phyloP scores from a whole-genome alignment of 1,140 invertebrate species.

The Penaeus vannamei region DNA sequence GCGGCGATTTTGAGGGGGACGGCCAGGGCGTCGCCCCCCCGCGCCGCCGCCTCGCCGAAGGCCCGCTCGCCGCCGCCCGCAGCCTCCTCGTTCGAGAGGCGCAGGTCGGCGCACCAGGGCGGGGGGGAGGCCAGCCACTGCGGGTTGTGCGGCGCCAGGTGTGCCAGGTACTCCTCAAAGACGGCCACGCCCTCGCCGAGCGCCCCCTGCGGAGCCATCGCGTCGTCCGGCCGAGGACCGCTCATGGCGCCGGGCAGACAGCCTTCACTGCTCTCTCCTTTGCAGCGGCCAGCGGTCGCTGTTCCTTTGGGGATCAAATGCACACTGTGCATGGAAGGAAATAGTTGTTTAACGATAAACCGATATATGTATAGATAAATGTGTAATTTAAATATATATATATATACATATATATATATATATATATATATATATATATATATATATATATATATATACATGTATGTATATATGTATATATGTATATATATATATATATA shows the following conservation, averaged over 20 bases:
- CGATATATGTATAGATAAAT: too few species aligned
- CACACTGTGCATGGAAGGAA: too few species aligned
- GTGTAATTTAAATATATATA: too few species aligned
- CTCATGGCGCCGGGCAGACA: background rate
- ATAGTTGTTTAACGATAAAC: too few species aligned
- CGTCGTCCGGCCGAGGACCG: background rate
- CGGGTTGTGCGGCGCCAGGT: conserved; percentile 35
- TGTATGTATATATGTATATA: too few species aligned
- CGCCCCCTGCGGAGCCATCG: background rate
- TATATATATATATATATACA: too few species aligned
- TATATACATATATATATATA: too few species aligned
- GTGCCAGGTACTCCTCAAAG: conserved; percentile 18
- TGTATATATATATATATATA: too few species aligned
- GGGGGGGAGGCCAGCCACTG: conserved; percentile 32
- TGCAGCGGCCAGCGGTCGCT: too few species aligned
- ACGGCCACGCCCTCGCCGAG: background rate
- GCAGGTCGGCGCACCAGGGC: conserved; percentile 37
- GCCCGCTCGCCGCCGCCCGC: conserved; percentile 21
- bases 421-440: too few species aligned
- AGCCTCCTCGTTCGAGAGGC: conserved; percentile 18
- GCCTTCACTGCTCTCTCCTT: background rate
- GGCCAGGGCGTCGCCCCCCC: background rate
- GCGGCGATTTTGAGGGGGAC: background rate
- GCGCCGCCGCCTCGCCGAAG: background rate
- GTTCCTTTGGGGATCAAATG: too few species aligned